Base-by-base conservation (phyloP, 2,113 vertebrate genomes). In the Falcunculus frontatus region DNA sequence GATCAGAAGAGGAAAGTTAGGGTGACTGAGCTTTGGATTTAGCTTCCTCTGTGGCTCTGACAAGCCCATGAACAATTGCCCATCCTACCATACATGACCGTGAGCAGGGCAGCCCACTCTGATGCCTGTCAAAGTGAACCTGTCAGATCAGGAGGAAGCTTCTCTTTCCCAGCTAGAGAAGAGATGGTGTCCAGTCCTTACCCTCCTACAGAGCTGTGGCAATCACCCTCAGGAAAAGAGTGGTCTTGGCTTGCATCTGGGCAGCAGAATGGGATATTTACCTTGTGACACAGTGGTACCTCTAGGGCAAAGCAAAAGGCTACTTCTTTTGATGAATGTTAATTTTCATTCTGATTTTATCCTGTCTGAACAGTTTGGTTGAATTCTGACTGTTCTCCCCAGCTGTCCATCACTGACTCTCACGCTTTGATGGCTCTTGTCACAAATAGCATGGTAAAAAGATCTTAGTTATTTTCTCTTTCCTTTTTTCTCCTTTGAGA, bases 391-490 rank as follows among this genome's bases (percentile, higher is more conserved):
- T 55, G 9, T 57, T 85, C 57, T 95, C 60, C 57, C 27, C 57
- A 76, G 3, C 73, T 86, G 46, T 57, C 89, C n/a, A 29, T 94
- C 83, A 67, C 37, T 1, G 2, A 11, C 44, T 63, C 33, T 42
- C 19, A 2, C 4, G 25, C 75, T 92, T 84, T 86, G 80, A 72
- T 53, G 73, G 29, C n/a, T 81, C 35, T 72, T 86, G 64, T 82
- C 63, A 83, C 57, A 53, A 67, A 85, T 37, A 85, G 33, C 72
- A 8, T n/a, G 46, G 52, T 92, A 41, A 82, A 84, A 87, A 72
- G 64, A 21, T 79, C 57, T 82, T 62, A 53, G 46, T 73, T 87
- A 44, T 91, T 79, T 87, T 93, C 39, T 39, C 52, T 75, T 84
- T 59, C 22, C 27, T 27, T 75, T 68, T 69, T 18, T 16, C 49